Evolutionary conservation across 2,113 vertebrate species (phyloP).

Genomic region (Himantopus leucocephalus): DNA sequence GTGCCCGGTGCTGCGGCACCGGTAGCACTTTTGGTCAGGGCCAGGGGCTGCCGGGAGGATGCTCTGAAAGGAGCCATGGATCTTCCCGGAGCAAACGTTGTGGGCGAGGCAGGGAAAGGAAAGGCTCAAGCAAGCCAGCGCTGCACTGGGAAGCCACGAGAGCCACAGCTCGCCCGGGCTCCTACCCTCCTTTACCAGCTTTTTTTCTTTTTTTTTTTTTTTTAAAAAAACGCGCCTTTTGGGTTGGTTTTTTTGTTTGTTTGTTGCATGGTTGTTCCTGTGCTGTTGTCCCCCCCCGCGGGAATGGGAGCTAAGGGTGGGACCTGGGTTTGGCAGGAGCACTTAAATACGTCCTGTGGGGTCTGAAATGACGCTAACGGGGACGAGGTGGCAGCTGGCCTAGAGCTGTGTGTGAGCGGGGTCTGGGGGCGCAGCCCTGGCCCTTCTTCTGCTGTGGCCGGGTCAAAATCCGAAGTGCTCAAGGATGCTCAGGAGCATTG

Average conservation of each 20-base stretch:
- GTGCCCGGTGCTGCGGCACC: not conserved
- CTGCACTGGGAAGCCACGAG: accelerated
- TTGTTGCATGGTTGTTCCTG: not conserved
- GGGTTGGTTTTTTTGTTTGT: too few relatives aligned
- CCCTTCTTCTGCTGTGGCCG: accelerated
- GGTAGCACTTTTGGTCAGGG: accelerated
- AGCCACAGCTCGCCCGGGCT: accelerated
- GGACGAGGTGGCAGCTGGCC: not conserved
- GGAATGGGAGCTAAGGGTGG: not conserved
- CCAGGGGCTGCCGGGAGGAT: not conserved
- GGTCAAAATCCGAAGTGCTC: not conserved
- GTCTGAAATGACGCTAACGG: not conserved
- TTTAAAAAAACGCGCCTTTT: not conserved
- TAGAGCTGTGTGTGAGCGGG: not conserved
- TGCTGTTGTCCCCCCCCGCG: not conserved
- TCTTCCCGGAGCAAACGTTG: accelerated
- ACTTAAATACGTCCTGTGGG: not conserved
- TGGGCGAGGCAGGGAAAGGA: not conserved
- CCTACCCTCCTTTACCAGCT: accelerated
- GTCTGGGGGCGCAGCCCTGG: not conserved
- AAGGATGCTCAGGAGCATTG: accelerated
- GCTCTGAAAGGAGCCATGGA: not conserved
- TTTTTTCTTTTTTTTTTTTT: too few relatives aligned
- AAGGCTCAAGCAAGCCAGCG: not conserved
- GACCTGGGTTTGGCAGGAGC: not conserved